Base-by-base conservation (phyloP, 2,888 invertebrate species). In the Cephus rjabovi region DNA sequence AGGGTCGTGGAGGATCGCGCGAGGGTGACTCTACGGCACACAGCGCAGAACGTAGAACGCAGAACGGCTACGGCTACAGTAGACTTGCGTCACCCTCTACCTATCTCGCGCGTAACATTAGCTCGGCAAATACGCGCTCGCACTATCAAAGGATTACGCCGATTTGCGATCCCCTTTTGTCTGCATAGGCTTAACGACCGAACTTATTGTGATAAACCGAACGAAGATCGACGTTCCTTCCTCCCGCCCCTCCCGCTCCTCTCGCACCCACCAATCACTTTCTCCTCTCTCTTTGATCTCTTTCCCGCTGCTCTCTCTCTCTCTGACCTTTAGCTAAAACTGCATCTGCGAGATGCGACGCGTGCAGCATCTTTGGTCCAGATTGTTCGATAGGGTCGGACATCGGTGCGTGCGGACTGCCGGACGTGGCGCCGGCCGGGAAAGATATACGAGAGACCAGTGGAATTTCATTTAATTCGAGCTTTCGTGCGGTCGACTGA, bases 401-500 rank as follows among this genome's bases (percentile, higher is more conserved):
- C 15, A 15, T 40, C 15, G 40, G 40, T 15, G 40, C 40, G 40
- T 40, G 40, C 6, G 40, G 15, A 15, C 15, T 40, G 40, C 15
- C 78, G 76, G 80, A 80, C 82, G 81, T 79, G 77, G 78, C 78
- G 76, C 82, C 79, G 83, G 85, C 86, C 84, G 83, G 85, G 86
- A 89, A 89, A 88, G 89, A 89, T 89, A 89, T 89, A 89, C 88
- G 89, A 84, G 87, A 87, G 83, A 85, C 86, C 89, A 86, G 86
- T 87, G 89, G 89, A 89, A 89, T 89, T 89, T 89, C 89, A 89
- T 89, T 89, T 89, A 89, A 89, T 89, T 87, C 86, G 84, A 84
- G 85, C 83, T 86, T 85, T 86, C 86, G 85, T 86, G 86, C 85
- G 88, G 86, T 87, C 88, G 87, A 85, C 87, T 86, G 88, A 88